Evolutionary conservation across 2,113 vertebrate genomes (phyloP), one percentile per base, ranked within the genome.

Genomic region (Rousettus leschenaultii): DNA sequence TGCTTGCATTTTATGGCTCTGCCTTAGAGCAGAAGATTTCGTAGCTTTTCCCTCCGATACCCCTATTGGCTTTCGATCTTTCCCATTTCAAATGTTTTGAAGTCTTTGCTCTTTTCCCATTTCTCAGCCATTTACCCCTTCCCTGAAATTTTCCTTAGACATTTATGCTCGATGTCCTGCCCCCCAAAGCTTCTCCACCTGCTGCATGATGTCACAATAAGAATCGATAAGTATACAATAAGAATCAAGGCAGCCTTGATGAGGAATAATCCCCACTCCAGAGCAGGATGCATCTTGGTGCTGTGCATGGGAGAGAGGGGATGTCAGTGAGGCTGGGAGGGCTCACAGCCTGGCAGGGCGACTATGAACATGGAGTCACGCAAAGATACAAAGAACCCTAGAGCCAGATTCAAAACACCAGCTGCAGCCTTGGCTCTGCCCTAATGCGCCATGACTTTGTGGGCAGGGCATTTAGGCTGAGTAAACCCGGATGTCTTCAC

Each of bases 401-500:
- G 30, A 70, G 16, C 26, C 85, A 70, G 38, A 55, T 87, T 87
- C 94, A 89, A 43, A 22, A 77, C 63, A 0, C 22, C 5, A 21
- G 7, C 35, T 43, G 1, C 19, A 86, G 38, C 40, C 15, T 51
- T 87, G 30, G 21, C 78, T 73, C 92, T 93, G 51, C 61, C 59
- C 40, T 86, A 75, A 86, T 94, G 94, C 82, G 35, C 89, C 91
- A 0, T 0, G 14, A 28, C 48, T 1, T 91, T n/a, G 68, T 94
- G 95, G 95, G 94, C 78, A 97, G 71, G 45, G 40, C 86, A 75
- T 80, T 87, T 53, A 86, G 91, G 93, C 7, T 89, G 22, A 95
- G 15, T 85, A 95, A 95, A 45, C 4, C 0, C 96, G 88, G 30
- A n/a, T 53, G n/a, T 65, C 82, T 88, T 98, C 61, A 91, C 66